Conservation (phyloP, 2,888 invertebrate species). For the Zygothrica quintamaculata region DNA sequence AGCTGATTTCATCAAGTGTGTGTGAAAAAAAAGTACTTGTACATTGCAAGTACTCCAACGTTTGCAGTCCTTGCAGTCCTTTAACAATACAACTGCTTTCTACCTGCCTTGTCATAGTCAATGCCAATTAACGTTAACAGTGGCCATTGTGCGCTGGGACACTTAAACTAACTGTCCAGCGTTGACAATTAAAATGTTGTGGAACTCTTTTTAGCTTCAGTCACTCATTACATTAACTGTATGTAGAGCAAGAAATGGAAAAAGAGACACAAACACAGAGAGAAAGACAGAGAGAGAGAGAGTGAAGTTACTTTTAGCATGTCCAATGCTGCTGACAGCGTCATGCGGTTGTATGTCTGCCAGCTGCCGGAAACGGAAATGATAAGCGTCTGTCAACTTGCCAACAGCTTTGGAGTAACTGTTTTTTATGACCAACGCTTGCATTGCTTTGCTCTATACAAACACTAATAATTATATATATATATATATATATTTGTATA, state of each 20-base stretch:
- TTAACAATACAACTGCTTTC: too few relatives aligned
- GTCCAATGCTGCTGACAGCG: conserved; percentile 40
- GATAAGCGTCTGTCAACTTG: conserved; percentile 70
- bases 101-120: conserved; percentile 1
- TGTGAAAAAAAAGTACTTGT: conserved; percentile 44
- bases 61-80: too few relatives aligned
- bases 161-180: conserved; percentile 52
- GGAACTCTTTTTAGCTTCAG: conserved; percentile 1
- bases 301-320: conserved; percentile 3
- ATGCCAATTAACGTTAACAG: conserved; percentile 59
- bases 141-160: conserved; percentile 38
- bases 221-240: conserved; percentile 4
- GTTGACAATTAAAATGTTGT: conserved; percentile 66
- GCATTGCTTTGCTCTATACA: conserved; percentile 1
- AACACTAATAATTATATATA: not conserved
- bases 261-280: too few relatives aligned
- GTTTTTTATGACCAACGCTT: conserved; percentile 41
- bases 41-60: too few relatives aligned
- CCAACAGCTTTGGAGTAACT: conserved; percentile 38
- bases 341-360: conserved; percentile 48
- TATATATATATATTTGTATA: conserved; percentile 8
- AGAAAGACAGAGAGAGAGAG: not conserved
- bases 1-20: conserved; percentile 59
- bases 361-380: conserved; percentile 68
- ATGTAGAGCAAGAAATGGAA: not conserved